phyloP scores from a whole-genome alignment of 2,797 vertebrate species.

The Enteromius radiatus region DNA sequence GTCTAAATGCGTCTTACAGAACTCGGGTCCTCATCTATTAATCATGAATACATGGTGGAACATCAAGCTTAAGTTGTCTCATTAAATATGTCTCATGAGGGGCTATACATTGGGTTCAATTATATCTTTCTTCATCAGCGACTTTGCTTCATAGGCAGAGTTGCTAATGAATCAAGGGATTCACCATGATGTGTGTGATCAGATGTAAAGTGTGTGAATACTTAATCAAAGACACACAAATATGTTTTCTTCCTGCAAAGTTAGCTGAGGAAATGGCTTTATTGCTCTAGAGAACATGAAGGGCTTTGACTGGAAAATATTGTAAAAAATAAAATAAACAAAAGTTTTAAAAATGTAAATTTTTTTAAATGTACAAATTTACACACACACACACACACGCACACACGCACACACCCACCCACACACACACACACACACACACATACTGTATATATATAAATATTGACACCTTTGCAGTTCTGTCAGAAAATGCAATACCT shows the following conservation, averaged over 20 bases:
- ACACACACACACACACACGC: too few species aligned
- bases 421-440: too few species aligned
- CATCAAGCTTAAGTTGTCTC: constrained; percentile 40
- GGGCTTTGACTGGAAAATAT: not conserved
- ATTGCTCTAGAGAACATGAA: constrained; percentile 5
- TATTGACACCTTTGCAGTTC: too few species aligned
- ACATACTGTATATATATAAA: too few species aligned
- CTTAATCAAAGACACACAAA: not conserved
- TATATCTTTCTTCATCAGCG: constrained; percentile 39
- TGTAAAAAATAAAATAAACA: not conserved
- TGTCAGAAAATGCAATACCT: too few species aligned
- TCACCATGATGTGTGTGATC: constrained; percentile 26
- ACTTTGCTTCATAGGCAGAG: constrained; percentile 38
- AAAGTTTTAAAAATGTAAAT: too few species aligned
- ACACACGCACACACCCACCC: too few species aligned
- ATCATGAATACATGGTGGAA: constrained; percentile 31
- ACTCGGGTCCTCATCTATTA: constrained; percentile 36
- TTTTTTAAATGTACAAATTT: too few species aligned
- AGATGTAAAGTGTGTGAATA: not conserved
- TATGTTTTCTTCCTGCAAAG: not conserved
- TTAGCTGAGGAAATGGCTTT: not conserved
- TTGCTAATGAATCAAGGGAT: constrained; percentile 35
- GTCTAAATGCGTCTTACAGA: constrained; percentile 19
- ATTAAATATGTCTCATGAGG: constrained; percentile 25
- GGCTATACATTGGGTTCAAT: constrained; percentile 9